A percentile compares a stretch with the other conserved stretches of the same genome.
Evolutionary conservation across 2,797 vertebrate species (phyloP).

Genomic region (Acestrorhynchus altus): DNA sequence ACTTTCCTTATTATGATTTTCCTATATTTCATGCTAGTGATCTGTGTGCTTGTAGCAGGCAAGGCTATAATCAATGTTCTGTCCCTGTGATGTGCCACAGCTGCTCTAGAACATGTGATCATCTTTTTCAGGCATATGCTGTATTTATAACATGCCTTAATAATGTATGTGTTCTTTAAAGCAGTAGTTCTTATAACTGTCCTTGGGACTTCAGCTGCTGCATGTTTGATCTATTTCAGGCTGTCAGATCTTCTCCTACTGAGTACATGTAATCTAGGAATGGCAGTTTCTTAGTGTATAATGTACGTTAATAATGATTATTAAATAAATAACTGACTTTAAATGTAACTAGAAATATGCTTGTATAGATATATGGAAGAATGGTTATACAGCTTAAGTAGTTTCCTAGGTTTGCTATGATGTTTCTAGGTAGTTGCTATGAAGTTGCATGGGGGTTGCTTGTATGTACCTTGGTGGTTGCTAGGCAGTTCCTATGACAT

Average conservation of each 20-base stretch:
- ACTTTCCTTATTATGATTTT: neutral
- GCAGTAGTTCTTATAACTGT: neutral
- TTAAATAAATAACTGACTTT: no score
- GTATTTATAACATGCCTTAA: neutral
- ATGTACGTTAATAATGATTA: no score
- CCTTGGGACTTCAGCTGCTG: neutral
- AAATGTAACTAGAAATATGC: no score
- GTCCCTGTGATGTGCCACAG: constrained; percentile 3
- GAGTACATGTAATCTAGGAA: neutral
- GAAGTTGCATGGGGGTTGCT: no score
- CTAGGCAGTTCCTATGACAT: no score
- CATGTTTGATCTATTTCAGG: neutral
- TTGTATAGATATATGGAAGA: no score
- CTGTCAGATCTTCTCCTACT: neutral
- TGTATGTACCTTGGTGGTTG: no score
- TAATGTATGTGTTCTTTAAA: neutral
- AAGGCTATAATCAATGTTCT: neutral
- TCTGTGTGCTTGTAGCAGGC: neutral
- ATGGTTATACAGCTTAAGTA: no score
- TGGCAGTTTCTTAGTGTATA: neutral
- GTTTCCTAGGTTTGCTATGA: no score
- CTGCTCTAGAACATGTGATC: neutral
- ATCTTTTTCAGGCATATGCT: neutral
- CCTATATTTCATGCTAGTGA: neutral
- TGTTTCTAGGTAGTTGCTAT: no score